Conservation (phyloP, 2,888 invertebrate species). For the Aporophyla lueneburgensis region DNA sequence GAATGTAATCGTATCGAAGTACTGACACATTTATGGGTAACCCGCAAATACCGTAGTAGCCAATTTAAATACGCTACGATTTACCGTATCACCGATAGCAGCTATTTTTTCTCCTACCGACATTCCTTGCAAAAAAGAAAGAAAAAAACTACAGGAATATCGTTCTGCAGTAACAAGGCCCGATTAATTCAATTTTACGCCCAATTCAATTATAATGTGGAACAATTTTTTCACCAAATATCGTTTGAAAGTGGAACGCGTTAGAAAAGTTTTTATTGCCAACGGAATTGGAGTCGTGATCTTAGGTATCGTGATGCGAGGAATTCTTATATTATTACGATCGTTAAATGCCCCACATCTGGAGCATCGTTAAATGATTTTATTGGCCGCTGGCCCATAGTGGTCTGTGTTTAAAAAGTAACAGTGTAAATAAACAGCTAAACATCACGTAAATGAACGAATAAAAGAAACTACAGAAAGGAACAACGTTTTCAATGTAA, state of each 20-base stretch:
- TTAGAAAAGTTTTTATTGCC: slow-evolving; percentile 67
- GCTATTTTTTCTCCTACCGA: slow-evolving; percentile 34
- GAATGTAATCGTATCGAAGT: slow-evolving; percentile 59
- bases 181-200: slow-evolving; percentile 76
- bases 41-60: slow-evolving; percentile 57
- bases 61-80: slow-evolving; percentile 60
- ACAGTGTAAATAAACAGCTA: slow-evolving; percentile 62
- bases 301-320: slow-evolving; percentile 63
- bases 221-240: slow-evolving; percentile 69
- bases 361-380: slow-evolving; percentile 63
- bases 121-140: slow-evolving; percentile 6
- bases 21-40: slow-evolving; percentile 51
- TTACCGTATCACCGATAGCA: slow-evolving; percentile 62
- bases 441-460: slow-evolving; percentile 55
- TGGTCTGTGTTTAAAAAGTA: slow-evolving; percentile 50
- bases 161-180: slow-evolving; percentile 41
- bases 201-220: slow-evolving; percentile 73
- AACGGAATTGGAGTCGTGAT: slow-evolving; percentile 68
- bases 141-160: slow-evolving; percentile 25
- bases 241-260: slow-evolving; percentile 66
- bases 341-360: slow-evolving; percentile 65
- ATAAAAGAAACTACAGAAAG: slow-evolving; percentile 54
- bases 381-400: slow-evolving; percentile 55
- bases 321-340: slow-evolving; percentile 64
- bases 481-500: slow-evolving; percentile 50